Base-by-base conservation (phyloP, 2,888 invertebrate genomes). In the Nesidiocoris tenuis region DNA sequence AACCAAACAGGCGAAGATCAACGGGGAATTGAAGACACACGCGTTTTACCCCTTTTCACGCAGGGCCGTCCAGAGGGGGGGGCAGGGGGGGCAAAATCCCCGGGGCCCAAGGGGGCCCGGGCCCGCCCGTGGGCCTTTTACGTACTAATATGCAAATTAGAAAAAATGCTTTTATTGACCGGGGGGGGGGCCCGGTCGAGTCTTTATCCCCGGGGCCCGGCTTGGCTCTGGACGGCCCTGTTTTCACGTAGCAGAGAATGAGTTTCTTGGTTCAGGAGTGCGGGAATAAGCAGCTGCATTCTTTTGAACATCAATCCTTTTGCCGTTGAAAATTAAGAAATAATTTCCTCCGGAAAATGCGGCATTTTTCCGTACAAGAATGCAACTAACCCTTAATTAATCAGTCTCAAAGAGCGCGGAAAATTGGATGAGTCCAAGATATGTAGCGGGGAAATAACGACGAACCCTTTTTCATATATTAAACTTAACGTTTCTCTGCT, bases 361-460 rank as follows among this genome's bases (percentile, higher is more conserved):
- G n/a, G 39, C 39, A 12, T 39, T 39, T 39, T 39, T 3, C 39
- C 39, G 39, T 39, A 39, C 12, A 12, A 39, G 39, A 39, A 39
- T 39, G 39, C 39, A 39, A 39, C 39, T 7, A 63, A 72, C 72
- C 22, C 72, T 57, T 70, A 70, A 68, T 61, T 71, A 61, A 72
- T 72, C 72, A 72, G 72, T 72, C 72, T 72, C 72, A 72, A 72
- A 63, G 72, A 61, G 61, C 21, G 70, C 39, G 39, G 39, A 39
- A 39, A 39, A 39, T 39, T 39, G 39, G 39, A 39, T 39, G 39
- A 39, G 39, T 39, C 39, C 39, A 39, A 39, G 39, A 39, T 39
- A 39, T 39, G 39, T 39, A 39, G 39, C 39, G 39, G 39, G 39
- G 39, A 39, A 39, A 39, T 39, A 12, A 39, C 39, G 39, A 39